A percentile compares a stretch with the other conserved stretches of the same genome.
These are phyloP conservation scores for Scylla paramamosain DNA, from an alignment of 1,140 invertebrate genomes.

Conservation along the genomic window DNA sequence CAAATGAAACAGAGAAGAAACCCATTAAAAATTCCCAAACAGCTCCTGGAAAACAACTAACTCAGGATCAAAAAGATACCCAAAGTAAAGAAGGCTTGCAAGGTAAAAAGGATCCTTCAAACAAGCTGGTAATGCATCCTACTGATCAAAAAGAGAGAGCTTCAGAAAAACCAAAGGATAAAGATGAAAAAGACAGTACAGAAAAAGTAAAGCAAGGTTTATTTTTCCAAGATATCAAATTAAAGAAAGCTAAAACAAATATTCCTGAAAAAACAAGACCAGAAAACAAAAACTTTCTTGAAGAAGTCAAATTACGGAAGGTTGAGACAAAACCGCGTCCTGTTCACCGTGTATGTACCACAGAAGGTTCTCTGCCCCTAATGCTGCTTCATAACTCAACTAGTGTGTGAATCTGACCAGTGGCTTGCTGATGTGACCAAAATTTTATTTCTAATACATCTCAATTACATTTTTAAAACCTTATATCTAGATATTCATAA, in stretches of 20 bases:
- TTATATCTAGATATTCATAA: background rate
- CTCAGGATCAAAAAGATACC: background rate
- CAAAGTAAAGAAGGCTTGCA: background rate
- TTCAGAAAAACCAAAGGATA: background rate
- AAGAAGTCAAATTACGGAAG: background rate
- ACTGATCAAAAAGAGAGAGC: background rate
- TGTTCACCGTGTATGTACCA: background rate
- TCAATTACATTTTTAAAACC: background rate
- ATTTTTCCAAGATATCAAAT: background rate
- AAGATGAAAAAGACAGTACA: background rate
- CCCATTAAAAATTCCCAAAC: background rate
- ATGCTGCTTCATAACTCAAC: background rate
- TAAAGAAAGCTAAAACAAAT: conserved; percentile 11
- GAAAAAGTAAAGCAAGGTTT: background rate
- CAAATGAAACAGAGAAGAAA: background rate
- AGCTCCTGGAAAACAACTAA: background rate
- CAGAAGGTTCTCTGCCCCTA: background rate
- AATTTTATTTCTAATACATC: background rate
- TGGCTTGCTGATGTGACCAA: background rate
- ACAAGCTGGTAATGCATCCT: background rate
- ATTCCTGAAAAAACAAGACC: background rate
- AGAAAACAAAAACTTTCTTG: background rate
- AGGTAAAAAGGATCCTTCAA: background rate
- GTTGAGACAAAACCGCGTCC: background rate
- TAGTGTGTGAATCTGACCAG: background rate